Conservation (phyloP, 2,797 vertebrate species). For the Macrochelys suwanniensis region DNA sequence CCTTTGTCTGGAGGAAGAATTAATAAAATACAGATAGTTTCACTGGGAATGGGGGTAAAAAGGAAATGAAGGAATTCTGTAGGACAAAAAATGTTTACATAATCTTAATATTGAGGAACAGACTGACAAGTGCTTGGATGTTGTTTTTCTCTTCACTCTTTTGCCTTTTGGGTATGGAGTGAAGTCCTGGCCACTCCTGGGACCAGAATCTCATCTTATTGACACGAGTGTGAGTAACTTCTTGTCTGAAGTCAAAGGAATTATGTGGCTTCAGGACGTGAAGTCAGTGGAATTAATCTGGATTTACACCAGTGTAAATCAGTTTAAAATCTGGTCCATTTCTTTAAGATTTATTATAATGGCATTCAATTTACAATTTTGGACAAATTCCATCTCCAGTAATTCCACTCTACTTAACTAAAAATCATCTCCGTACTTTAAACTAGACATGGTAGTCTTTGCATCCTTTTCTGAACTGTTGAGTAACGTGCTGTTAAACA, state of each 20-base stretch:
- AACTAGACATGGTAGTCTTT: background rate
- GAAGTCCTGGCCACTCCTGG: background rate
- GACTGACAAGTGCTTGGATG: background rate
- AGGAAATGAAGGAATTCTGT: too few relatives aligned
- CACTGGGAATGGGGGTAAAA: too few relatives aligned
- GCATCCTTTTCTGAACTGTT: background rate
- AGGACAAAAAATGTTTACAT: too few relatives aligned
- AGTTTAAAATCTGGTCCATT: conserved; percentile 24
- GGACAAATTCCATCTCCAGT: background rate
- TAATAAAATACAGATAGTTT: too few relatives aligned
- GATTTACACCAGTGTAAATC: conserved; percentile 3
- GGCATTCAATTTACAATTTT: background rate
- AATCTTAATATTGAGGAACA: too few relatives aligned
- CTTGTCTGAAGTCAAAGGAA: conserved; percentile 15
- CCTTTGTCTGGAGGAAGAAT: too few relatives aligned
- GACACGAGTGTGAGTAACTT: background rate
- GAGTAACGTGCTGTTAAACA: background rate
- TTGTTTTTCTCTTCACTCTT: conserved; percentile 47
- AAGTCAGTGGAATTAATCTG: background rate
- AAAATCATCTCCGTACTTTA: background rate
- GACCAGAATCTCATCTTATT: conserved; percentile 44
- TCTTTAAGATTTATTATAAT: conserved; percentile 25
- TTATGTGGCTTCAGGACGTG: background rate
- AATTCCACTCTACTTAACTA: background rate
- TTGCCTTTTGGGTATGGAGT: background rate